Evolutionary conservation across 2,888 invertebrate genomes (phyloP).

Genomic region (Terebella lapidaria): DNA sequence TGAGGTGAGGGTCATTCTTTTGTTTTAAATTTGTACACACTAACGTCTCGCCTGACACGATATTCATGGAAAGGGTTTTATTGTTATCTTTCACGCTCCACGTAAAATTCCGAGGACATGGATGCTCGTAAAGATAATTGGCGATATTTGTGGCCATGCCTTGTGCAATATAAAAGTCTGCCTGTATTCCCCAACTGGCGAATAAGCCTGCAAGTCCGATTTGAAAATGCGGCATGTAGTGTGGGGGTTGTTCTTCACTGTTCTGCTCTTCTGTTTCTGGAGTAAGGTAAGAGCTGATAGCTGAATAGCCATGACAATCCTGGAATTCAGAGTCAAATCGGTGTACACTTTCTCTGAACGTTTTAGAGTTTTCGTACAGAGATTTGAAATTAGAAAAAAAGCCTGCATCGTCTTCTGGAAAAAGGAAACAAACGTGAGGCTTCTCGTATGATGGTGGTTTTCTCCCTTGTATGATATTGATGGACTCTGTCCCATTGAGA

Average conservation of each 20-base stretch:
- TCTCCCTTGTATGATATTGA: conserved; percentile 3
- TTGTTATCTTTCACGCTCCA: too few relatives aligned
- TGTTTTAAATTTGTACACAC: too few relatives aligned
- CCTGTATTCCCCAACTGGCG: conserved; percentile 10
- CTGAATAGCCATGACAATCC: conserved; percentile 9
- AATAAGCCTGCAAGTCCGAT: conserved; percentile 6
- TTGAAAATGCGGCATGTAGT: conserved; percentile 11
- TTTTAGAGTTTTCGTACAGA: conserved; percentile 11
- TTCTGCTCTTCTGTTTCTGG: conserved; percentile 2
- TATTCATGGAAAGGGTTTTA: too few relatives aligned
- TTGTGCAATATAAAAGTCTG: conserved; percentile 7
- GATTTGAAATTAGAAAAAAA: too few relatives aligned
- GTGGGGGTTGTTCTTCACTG: conserved; percentile 4
- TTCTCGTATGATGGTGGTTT: not conserved
- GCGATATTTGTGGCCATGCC: conserved; percentile 10
- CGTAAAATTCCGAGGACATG: too few relatives aligned
- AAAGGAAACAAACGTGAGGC: conserved; percentile 14
- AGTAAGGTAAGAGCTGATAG: conserved; percentile 6
- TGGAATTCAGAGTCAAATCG: conserved; percentile 10
- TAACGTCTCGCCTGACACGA: too few relatives aligned
- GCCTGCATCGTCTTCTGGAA: too few relatives aligned
- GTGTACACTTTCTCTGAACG: conserved; percentile 11
- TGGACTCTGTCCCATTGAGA: not conserved
- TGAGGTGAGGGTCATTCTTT: too few relatives aligned
- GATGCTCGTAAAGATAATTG: too few relatives aligned